phyloP scores from a whole-genome alignment of 2,797 vertebrate genomes.

The Sternotherus odoratus region DNA sequence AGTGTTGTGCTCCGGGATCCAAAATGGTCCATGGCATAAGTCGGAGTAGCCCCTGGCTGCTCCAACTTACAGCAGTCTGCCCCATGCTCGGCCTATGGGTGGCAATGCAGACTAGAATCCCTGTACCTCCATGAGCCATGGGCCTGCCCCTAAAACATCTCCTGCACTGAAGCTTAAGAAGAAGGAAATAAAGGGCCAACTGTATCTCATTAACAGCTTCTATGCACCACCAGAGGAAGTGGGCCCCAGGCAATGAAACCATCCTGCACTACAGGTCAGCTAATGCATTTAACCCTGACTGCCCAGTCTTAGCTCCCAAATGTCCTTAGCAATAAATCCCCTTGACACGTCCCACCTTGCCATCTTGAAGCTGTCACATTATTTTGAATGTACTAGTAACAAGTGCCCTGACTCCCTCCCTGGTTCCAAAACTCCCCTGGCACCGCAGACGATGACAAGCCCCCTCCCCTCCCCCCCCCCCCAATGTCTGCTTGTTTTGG shows the following conservation, averaged over 20 bases:
- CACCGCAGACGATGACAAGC: neutral
- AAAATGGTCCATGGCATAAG: neutral
- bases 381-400: constrained; percentile 39
- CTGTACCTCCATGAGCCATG: neutral
- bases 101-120: neutral
- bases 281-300: constrained; percentile 22
- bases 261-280: neutral
- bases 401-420: neutral
- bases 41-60: neutral
- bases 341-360: neutral
- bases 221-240: neutral
- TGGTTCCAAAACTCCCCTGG: neutral
- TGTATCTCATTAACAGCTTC: neutral
- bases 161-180: neutral
- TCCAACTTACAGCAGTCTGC: neutral
- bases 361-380: neutral
- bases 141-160: neutral
- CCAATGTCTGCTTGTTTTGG: neutral
- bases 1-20: neutral
- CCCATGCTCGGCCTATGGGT: neutral
- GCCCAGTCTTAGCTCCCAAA: neutral
- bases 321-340: constrained; percentile 1
- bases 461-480: too few relatives aligned
- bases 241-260: neutral
- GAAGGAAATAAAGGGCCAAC: neutral